A percentile compares a stretch with the other conserved stretches of the same genome.
Conservation (phyloP, 2,113 vertebrate species). For the Peromyscus polionotus region DNA sequence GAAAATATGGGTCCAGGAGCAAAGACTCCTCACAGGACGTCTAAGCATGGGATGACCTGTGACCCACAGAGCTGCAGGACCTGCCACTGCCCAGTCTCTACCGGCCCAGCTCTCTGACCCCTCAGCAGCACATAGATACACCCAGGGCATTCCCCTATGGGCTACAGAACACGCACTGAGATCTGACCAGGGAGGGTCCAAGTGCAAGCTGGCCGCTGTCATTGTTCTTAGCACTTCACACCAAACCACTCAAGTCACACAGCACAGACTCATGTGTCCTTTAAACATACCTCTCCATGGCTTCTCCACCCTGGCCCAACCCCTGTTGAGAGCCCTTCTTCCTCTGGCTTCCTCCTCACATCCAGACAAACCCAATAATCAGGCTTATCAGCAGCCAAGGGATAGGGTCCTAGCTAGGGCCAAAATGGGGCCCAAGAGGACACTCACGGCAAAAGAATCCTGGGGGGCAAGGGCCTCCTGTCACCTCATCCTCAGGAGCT, state of each 20-base stretch:
- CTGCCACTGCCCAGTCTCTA: background rate
- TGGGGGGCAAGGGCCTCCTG: conserved; percentile 92
- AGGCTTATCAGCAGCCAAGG: background rate
- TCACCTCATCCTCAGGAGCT: conserved; percentile 90
- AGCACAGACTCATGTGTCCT: background rate
- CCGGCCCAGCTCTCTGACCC: accelerated
- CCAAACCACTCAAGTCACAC: background rate
- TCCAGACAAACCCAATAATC: background rate
- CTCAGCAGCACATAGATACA: background rate
- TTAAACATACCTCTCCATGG: background rate
- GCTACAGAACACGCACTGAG: background rate
- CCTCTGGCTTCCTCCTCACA: background rate
- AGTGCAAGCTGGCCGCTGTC: background rate
- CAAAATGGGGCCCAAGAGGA: background rate
- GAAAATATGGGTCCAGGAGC: background rate
- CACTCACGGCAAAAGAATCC: conserved; percentile 93
- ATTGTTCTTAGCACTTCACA: background rate
- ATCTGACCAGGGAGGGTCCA: background rate
- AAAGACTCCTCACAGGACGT: background rate
- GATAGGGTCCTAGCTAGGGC: accelerated
- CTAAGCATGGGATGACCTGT: background rate
- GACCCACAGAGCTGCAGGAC: background rate
- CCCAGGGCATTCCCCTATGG: background rate
- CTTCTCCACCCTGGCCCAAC: background rate
- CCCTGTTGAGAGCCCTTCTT: background rate